Percentiles rank a stretch among this genome's conserved stretches.
Evolutionary conservation across 1,140 invertebrate species (phyloP).

Genomic region (Ceratitis capitata): DNA sequence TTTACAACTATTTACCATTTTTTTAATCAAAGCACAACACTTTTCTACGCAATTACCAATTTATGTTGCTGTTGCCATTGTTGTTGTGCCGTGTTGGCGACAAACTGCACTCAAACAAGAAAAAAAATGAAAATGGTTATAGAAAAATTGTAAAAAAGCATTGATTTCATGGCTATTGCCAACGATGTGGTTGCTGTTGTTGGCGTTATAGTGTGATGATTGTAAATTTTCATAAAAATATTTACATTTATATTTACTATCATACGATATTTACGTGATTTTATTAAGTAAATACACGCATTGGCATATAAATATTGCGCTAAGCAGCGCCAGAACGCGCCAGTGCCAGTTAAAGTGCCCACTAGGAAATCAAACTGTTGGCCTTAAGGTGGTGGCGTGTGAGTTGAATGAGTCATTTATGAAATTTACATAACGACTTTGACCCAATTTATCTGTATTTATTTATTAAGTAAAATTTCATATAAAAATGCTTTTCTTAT

Average conservation of each 20-base stretch:
- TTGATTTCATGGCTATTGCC: neutral
- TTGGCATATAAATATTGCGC: neutral
- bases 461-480: too few relatives aligned
- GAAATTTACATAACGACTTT: neutral
- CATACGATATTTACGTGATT: conserved; percentile 31
- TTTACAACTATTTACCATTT: conserved; percentile 20
- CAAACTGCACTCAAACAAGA: neutral
- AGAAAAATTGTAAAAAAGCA: neutral
- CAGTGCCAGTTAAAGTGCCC: neutral
- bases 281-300: neutral
- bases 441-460: neutral
- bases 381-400: neutral
- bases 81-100: neutral
- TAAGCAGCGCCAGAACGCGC: neutral
- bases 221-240: conserved; percentile 34
- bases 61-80: neutral
- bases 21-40: neutral
- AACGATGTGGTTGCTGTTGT: neutral
- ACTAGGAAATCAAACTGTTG: neutral
- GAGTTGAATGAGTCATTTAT: neutral
- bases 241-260: conserved; percentile 26
- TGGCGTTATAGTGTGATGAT: conserved; percentile 6
- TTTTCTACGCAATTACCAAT: neutral
- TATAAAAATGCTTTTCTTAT: conserved; percentile 2
- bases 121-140: neutral